phyloP scores from a whole-genome alignment of 1,140 invertebrate species.

The Pseudomyrmex pallidus region DNA sequence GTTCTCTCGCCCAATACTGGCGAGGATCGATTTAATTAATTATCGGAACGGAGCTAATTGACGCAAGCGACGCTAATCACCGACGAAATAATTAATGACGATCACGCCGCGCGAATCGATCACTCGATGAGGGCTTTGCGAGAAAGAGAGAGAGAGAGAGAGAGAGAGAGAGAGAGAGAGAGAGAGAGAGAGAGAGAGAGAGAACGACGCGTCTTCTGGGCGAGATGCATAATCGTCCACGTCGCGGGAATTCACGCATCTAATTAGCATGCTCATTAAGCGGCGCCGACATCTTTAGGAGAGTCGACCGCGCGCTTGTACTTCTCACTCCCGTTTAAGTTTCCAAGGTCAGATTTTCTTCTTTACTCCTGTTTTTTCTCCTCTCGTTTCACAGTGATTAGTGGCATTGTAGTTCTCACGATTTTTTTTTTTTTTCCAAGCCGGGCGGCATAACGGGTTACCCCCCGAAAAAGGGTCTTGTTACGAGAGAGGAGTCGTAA shows the following conservation, averaged over 20 bases:
- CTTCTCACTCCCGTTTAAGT: constrained; percentile 37
- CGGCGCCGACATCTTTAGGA: constrained; percentile 63
- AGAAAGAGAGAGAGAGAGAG: not conserved
- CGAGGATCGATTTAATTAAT: constrained; percentile 17
- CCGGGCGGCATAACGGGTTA: constrained; percentile 20
- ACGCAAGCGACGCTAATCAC: constrained; percentile 39
- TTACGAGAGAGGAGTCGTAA: constrained; percentile 53
- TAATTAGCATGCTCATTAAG: constrained; percentile 76
- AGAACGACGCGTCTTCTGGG: too few relatives aligned
- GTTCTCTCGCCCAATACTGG: too few relatives aligned
- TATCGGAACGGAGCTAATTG: constrained; percentile 32
- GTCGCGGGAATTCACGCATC: constrained; percentile 58
- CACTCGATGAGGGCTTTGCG: constrained; percentile 28
- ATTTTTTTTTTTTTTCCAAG: constrained; percentile 2
- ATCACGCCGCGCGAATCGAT: constrained; percentile 68
- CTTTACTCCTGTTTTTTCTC: not conserved
- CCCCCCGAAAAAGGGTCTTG: constrained; percentile 28
- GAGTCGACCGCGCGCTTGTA: constrained; percentile 32
- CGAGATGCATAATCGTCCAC: constrained; percentile 51
- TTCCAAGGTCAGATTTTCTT: constrained; percentile 47
- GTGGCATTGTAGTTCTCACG: constrained; percentile 27
- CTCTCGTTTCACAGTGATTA: not conserved
- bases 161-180: not conserved
- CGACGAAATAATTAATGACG: constrained; percentile 67
- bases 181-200: too few relatives aligned